Evolutionary conservation across 2,113 vertebrate genomes (phyloP).

Genomic region (Hippocampus guttulatus): DNA sequence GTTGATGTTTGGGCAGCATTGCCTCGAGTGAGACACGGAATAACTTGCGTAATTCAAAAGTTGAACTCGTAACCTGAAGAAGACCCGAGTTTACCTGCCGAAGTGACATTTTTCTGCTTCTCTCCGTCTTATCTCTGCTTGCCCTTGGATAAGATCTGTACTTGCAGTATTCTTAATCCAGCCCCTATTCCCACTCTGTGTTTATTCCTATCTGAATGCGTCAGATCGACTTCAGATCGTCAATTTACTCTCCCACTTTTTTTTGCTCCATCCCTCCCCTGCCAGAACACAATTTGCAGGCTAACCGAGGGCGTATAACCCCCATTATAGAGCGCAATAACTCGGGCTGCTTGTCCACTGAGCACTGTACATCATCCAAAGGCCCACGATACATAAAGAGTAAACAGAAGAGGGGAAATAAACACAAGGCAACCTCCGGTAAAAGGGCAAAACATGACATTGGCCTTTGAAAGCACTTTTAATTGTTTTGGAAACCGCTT

Average conservation of each 20-base stretch:
- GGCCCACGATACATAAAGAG: conserved; percentile 6
- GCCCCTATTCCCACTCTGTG: not conserved
- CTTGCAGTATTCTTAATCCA: not conserved
- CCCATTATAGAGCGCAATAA: conserved; percentile 50
- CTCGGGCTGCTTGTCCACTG: conserved; percentile 31
- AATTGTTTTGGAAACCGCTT: not conserved
- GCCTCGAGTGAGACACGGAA: not conserved
- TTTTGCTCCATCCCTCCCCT: not conserved
- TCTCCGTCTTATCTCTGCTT: not conserved
- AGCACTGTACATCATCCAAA: conserved; percentile 40
- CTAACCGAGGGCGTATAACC: conserved; percentile 49
- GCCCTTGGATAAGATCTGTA: not conserved
- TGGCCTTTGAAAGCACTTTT: not conserved
- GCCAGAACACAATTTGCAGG: conserved; percentile 37
- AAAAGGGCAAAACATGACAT: conserved; percentile 5
- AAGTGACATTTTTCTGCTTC: not conserved
- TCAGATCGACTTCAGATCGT: conserved; percentile 41
- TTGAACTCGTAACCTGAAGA: not conserved
- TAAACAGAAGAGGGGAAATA: not conserved
- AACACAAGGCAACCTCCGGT: conserved; percentile 2
- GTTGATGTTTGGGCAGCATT: not conserved
- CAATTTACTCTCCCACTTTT: conserved; percentile 8
- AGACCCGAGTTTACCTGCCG: not conserved
- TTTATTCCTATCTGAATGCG: conserved; percentile 3
- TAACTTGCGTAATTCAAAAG: not conserved